These are phyloP conservation scores for Parus major DNA, from an alignment of 2,113 vertebrate species.

Conservation along the genomic window DNA sequence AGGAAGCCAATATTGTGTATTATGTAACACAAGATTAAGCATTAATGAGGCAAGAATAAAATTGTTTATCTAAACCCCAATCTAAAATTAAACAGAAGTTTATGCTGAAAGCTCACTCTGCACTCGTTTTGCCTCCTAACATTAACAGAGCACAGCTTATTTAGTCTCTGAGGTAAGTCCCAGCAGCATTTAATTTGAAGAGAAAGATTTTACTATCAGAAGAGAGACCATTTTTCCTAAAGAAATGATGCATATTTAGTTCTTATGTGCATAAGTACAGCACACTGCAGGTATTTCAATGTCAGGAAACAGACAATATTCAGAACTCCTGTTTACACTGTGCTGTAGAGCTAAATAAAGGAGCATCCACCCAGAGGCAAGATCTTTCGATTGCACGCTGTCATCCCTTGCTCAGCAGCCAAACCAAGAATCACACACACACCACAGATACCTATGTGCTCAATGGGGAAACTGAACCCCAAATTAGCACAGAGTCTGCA, in stretches of 20 bases:
- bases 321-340: background rate
- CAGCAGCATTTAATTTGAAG: slow-evolving; percentile 6
- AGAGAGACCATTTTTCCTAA: slow-evolving; percentile 3
- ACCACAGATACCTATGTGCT: background rate
- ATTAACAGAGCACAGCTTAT: slow-evolving; percentile 32
- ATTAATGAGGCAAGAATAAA: slow-evolving; percentile 67
- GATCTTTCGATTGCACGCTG: background rate
- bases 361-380: background rate
- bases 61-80: slow-evolving; percentile 67
- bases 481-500: background rate
- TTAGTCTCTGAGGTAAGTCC: slow-evolving; percentile 13
- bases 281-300: background rate
- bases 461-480: background rate
- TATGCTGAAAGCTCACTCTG: slow-evolving; percentile 12
- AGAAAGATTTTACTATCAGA: background rate
- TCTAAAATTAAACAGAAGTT: slow-evolving; percentile 68
- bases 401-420: background rate
- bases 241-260: slow-evolving; percentile 12
- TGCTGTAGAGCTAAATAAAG: slow-evolving; percentile 4
- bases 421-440: background rate
- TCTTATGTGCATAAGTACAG: background rate
- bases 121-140: slow-evolving; percentile 44
- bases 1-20: slow-evolving; percentile 54
- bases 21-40: slow-evolving; percentile 70
- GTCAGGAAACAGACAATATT: background rate